A percentile compares a stretch with the other conserved stretches of the same genome.
Evolutionary conservation across 2,888 invertebrate species (phyloP).

Genomic region (Ophonus ardosiacus): DNA sequence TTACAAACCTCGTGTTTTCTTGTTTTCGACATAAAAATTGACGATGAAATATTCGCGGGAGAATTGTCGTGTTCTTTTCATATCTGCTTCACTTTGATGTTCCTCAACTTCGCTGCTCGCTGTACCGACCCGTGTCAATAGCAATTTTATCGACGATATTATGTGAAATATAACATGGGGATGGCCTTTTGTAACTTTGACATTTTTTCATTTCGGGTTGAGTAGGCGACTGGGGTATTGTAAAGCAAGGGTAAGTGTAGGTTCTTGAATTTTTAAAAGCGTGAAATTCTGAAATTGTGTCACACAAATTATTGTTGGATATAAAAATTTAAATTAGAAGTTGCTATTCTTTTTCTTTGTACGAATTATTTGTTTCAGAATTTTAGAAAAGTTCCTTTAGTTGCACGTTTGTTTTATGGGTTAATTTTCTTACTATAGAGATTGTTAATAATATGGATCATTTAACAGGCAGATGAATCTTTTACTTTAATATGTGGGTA

Average conservation of each 20-base stretch:
- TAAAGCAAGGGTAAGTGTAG: background rate
- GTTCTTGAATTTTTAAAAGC: background rate
- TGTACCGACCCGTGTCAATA: constrained; percentile 25
- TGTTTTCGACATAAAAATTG: constrained; percentile 32
- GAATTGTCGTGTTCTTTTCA: constrained; percentile 24
- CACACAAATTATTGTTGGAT: background rate
- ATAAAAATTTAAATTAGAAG: too few relatives aligned
- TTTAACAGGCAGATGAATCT: too few relatives aligned
- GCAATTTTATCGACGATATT: constrained; percentile 41
- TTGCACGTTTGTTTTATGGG: too few relatives aligned
- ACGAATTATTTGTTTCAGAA: too few relatives aligned
- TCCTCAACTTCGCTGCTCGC: background rate
- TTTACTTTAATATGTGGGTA: too few relatives aligned
- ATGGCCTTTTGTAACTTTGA: constrained; percentile 12
- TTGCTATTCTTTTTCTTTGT: too few relatives aligned
- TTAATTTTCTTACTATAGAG: too few relatives aligned
- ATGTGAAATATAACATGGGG: constrained; percentile 15
- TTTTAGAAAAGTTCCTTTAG: too few relatives aligned
- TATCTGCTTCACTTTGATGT: constrained; percentile 37
- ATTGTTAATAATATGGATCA: too few relatives aligned
- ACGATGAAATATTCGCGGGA: constrained; percentile 34
- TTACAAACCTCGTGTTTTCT: constrained; percentile 32
- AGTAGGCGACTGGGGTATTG: background rate
- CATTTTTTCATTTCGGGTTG: constrained; percentile 5
- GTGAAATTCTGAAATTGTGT: background rate